Evolutionary conservation across 2,888 invertebrate species (phyloP).

Genomic region (Apotomis capreana): DNA sequence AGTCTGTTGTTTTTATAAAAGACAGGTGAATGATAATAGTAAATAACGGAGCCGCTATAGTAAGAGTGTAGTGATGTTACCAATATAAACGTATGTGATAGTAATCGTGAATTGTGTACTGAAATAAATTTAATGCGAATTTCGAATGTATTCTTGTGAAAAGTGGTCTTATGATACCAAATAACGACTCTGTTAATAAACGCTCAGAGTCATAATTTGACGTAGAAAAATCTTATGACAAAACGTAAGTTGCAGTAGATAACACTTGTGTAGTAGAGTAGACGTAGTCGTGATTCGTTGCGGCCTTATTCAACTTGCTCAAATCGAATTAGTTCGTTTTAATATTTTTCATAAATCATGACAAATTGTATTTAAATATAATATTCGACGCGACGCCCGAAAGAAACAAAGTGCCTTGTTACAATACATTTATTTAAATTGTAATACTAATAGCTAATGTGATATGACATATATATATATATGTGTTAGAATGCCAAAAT

Average conservation of each 20-base stretch:
- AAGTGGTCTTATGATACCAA: background rate
- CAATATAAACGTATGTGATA: conserved; percentile 32
- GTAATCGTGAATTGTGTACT: conserved; percentile 20
- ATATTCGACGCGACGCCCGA: conserved; percentile 13
- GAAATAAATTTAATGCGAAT: conserved; percentile 6
- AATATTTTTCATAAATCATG: conserved; percentile 31
- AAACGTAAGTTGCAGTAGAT: conserved; percentile 13
- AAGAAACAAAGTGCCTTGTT: conserved; percentile 36
- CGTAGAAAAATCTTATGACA: conserved; percentile 7
- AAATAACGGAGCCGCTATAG: conserved; percentile 6
- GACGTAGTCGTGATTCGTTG: background rate
- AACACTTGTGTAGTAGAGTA: background rate
- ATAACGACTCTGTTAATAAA: background rate
- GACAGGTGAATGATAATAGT: background rate
- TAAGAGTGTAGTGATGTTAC: conserved; percentile 32
- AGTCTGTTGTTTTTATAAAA: background rate
- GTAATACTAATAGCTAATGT: conserved; percentile 23
- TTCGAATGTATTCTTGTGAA: background rate
- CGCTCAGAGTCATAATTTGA: conserved; percentile 11
- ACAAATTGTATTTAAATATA: conserved; percentile 33
- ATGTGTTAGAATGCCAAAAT: conserved; percentile 15
- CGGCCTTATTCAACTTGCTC: conserved; percentile 28
- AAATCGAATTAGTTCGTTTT: conserved; percentile 22
- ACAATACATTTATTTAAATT: conserved; percentile 25
- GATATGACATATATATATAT: conserved; percentile 5